Percentiles rank a stretch among this genome's conserved stretches.
These are phyloP conservation scores for Heterotilapia buettikoferi DNA, from an alignment of 2,113 vertebrate genomes.

Conservation along the genomic window DNA sequence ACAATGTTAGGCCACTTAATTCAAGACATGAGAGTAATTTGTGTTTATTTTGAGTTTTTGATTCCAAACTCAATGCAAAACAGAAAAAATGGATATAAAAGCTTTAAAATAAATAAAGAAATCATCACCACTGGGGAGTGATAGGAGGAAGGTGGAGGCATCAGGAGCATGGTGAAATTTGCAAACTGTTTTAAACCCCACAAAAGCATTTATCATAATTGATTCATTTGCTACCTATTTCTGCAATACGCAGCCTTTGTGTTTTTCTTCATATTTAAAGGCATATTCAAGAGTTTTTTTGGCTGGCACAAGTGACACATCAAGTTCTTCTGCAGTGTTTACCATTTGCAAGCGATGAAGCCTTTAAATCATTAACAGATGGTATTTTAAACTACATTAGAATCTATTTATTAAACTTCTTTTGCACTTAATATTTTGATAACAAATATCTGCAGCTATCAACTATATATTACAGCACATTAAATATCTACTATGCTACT, in stretches of 20 bases:
- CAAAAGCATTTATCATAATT: neutral
- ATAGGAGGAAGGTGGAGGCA: neutral
- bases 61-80: neutral
- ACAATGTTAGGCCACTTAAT: neutral
- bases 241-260: neutral
- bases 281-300: neutral
- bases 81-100: neutral
- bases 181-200: neutral
- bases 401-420: neutral
- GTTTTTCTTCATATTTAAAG: neutral
- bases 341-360: neutral
- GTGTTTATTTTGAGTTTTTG: neutral
- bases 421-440: neutral
- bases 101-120: neutral
- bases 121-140: neutral
- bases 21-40: neutral
- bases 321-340: neutral
- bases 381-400: neutral
- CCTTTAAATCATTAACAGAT: neutral
- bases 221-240: neutral
- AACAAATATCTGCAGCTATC: neutral
- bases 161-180: neutral
- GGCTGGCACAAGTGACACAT: neutral
- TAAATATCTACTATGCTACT: neutral
- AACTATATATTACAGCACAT: neutral